phyloP scores from a whole-genome alignment of 2,797 vertebrate genomes.

The Allobates femoralis region DNA sequence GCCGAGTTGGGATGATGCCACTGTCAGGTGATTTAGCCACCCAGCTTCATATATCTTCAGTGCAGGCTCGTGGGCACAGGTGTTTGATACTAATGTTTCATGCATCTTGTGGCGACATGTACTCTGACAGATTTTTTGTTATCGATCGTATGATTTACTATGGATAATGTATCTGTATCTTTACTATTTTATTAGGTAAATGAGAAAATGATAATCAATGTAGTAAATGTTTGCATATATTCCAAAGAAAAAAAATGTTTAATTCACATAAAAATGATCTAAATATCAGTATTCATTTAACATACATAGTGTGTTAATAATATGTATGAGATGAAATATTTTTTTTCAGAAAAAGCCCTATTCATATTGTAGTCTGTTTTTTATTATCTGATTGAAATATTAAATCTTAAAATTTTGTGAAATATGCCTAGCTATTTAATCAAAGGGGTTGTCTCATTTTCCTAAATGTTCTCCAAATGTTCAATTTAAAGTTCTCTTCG shows the following conservation, averaged over 20 bases:
- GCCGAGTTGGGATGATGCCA: neutral
- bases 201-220: neutral
- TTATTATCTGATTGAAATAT: too few species aligned
- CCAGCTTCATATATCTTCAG: neutral
- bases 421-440: too few species aligned
- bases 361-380: too few species aligned
- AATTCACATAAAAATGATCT: neutral
- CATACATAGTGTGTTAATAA: too few species aligned
- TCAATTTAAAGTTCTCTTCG: too few species aligned
- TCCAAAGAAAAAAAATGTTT: neutral
- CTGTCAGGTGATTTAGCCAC: constrained; percentile 12
- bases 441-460: too few species aligned
- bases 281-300: too few species aligned
- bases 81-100: neutral
- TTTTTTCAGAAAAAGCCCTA: too few species aligned
- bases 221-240: neutral
- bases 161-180: neutral
- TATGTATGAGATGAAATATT: too few species aligned
- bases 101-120: neutral
- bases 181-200: neutral
- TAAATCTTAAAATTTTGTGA: too few species aligned
- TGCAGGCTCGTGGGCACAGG: neutral
- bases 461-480: too few species aligned
- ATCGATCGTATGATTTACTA: neutral
- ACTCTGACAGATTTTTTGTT: neutral